A percentile compares a stretch with the other conserved stretches of the same genome.
phyloP scores from a whole-genome alignment of 1,140 invertebrate genomes.

The Zophobas atratus region DNA sequence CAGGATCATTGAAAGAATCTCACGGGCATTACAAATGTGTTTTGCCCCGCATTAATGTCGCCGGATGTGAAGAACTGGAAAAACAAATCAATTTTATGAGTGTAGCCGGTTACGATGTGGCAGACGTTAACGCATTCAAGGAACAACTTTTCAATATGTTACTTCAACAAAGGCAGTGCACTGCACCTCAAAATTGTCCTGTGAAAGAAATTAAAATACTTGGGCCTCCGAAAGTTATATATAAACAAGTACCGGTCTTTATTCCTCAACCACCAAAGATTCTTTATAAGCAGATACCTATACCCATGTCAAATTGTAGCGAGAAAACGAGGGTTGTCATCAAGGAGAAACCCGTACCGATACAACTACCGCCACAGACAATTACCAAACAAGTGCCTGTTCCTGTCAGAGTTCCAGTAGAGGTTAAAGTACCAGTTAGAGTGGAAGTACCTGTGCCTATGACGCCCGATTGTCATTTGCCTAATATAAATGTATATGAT shows the following conservation, averaged over 20 bases:
- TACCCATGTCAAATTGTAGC: neutral
- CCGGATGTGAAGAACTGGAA: no score
- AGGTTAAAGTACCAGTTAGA: conserved; percentile 6
- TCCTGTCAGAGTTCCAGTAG: neutral
- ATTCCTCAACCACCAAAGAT: conserved; percentile 6
- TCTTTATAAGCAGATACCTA: neutral
- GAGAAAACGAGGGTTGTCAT: conserved; percentile 9
- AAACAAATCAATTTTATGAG: no score
- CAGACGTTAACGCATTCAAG: no score
- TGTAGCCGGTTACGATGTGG: no score
- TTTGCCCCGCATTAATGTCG: no score
- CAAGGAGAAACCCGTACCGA: conserved; percentile 7
- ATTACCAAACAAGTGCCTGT: conserved; percentile 9
- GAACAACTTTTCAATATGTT: no score
- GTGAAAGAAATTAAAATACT: neutral
- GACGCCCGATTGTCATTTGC: neutral
- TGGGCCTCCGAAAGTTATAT: neutral
- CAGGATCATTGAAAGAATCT: no score
- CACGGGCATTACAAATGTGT: no score
- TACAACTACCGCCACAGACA: neutral
- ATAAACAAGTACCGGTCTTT: conserved; percentile 1
- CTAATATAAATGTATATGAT: neutral
- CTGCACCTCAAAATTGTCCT: neutral
- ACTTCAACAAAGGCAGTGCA: no score
- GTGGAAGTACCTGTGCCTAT: neutral